Conservation (phyloP, 2,113 vertebrate genomes). For the Aix galericulata region DNA sequence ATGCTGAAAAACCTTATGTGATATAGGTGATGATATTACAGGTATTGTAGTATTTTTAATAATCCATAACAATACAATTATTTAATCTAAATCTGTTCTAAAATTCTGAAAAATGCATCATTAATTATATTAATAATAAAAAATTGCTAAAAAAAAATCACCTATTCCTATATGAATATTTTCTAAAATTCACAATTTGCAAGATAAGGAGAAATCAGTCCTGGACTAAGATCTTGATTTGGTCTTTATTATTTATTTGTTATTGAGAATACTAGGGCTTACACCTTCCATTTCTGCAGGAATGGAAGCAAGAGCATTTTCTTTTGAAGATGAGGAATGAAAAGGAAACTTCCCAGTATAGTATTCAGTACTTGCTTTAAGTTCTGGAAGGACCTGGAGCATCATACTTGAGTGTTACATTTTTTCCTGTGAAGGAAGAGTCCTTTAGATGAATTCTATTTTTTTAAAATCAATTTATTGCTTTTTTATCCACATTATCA, state of each 20-base stretch:
- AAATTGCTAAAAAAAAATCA: not conserved
- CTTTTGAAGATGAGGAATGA: not conserved
- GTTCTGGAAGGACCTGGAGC: not conserved
- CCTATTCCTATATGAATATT: not conserved
- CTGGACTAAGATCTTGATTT: not conserved
- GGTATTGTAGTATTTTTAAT: not conserved
- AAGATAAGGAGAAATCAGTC: not conserved
- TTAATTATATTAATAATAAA: not conserved
- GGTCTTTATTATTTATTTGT: too few species aligned
- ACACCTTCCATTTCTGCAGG: not conserved
- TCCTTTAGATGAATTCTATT: not conserved
- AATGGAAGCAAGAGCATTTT: not conserved
- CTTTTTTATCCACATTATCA: not conserved
- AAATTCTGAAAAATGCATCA: not conserved
- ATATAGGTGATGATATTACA: not conserved
- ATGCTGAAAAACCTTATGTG: not conserved
- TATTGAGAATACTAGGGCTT: not conserved
- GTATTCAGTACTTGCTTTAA: not conserved
- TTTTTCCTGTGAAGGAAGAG: not conserved
- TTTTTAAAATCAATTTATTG: not conserved
- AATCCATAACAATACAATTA: accelerated
- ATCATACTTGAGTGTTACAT: not conserved
- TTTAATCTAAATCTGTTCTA: not conserved
- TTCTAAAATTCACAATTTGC: not conserved
- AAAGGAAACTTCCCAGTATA: not conserved